Conservation (phyloP, 2,888 invertebrate genomes). For the Crioceris asparagi region DNA sequence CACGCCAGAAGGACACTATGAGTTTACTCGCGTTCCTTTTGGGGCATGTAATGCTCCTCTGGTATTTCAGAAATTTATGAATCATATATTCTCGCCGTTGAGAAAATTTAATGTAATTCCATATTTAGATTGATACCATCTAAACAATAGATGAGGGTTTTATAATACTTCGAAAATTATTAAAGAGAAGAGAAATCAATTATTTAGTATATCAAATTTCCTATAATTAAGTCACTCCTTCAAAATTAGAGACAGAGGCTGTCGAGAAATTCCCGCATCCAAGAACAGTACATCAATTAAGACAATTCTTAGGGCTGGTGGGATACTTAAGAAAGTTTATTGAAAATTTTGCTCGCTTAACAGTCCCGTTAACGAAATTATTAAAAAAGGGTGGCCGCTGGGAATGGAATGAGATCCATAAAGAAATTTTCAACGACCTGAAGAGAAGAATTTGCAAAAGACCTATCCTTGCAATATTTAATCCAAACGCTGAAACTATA, state of each 20-base stretch:
- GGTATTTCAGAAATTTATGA: no score
- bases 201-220: conserved; percentile 8
- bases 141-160: no score
- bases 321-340: conserved; percentile 9
- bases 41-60: no score
- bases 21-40: no score
- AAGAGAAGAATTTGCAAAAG: conserved; percentile 2
- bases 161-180: no score
- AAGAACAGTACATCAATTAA: conserved; percentile 5
- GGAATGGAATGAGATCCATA: conserved; percentile 10
- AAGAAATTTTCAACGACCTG: conserved; percentile 4
- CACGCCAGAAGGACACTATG: no score
- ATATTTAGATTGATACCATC: no score
- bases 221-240: conserved; percentile 3
- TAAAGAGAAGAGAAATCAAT: no score
- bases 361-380: conserved; percentile 3
- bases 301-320: conserved; percentile 9
- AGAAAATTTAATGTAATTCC: no score
- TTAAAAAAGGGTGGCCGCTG: conserved; percentile 8
- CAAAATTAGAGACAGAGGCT: conserved; percentile 5
- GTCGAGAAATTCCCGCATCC: conserved; percentile 7
- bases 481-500: conserved; percentile 8
- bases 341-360: conserved; percentile 6
- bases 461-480: conserved; percentile 13
- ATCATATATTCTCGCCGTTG: no score